Percentiles rank a stretch among this genome's conserved stretches.
These are phyloP conservation scores for Cepaea hortensis DNA, from an alignment of 2,888 invertebrate species.

Conservation along the genomic window DNA sequence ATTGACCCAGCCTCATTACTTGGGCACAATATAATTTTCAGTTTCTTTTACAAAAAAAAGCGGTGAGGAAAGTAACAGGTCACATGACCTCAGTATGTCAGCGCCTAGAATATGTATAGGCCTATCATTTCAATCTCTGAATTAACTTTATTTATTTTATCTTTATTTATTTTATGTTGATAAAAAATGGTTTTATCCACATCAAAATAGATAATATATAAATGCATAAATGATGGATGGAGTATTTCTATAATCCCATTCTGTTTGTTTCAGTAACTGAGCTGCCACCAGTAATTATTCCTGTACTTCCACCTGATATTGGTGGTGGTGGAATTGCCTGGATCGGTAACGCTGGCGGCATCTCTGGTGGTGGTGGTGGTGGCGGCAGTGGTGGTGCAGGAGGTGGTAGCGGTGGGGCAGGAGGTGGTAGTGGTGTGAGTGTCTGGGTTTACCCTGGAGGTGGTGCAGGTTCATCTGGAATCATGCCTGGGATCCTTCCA, in stretches of 20 bases:
- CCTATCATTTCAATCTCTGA: no score
- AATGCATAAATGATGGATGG: no score
- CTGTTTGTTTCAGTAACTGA: background rate
- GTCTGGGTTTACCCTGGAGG: slow-evolving; percentile 53
- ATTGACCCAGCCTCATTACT: no score
- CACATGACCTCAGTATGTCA: no score
- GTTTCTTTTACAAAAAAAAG: no score
- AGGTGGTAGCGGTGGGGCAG: slow-evolving; percentile 37
- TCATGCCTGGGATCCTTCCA: slow-evolving; percentile 41
- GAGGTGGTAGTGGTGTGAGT: slow-evolving; percentile 45
- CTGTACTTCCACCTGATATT: slow-evolving; percentile 55
- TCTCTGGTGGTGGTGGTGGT: slow-evolving; percentile 44
- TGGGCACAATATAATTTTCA: no score
- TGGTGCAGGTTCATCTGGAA: slow-evolving; percentile 48
- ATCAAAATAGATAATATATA: no score
- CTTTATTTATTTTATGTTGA: no score
- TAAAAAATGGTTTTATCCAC: no score
- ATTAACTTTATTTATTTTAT: no score
- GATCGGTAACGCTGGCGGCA: slow-evolving; percentile 46
- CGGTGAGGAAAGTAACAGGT: no score
- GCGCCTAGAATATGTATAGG: no score
- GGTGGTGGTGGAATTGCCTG: slow-evolving; percentile 55
- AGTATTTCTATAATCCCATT: background rate
- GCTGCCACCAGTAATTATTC: slow-evolving; percentile 47
- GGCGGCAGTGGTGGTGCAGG: slow-evolving; percentile 45